Evolutionary conservation across 2,888 invertebrate species (phyloP), one percentile per base, ranked within the genome.

Genomic region (Chironomus riparius): DNA sequence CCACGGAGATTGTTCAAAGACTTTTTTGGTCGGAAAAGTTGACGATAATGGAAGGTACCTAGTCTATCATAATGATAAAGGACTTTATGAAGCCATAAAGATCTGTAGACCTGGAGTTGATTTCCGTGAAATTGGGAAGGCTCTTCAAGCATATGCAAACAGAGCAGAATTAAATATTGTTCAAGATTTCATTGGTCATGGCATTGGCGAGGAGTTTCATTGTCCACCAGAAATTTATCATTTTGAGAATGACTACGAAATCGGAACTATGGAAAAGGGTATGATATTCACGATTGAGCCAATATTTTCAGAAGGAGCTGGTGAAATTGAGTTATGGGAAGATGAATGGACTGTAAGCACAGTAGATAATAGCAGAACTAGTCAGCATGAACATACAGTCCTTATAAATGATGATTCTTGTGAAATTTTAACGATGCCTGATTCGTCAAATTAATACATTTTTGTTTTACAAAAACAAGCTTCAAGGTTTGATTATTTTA

Each of bases 221-320:
- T 95, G 94, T 0, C 91, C 92, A 1, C 98, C 98, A 2, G 92
- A 95, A 81, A 92, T 98, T 80, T 89, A 88, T 79, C 97, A 98
- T 82, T 89, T 89, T 79, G 86, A 85, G 78, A 92, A 92, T 80
- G 81, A 87, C 73, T 86, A 87, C 79, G 87, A 72, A 24, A 28
- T 87, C 0, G 93, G 92, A 0, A 81, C 82, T 70, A 96, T 97
- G 96, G 81, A 87, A 79, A 84, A 91, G 3, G 96, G 95, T n/a
- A 96, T 96, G 93, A 93, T 93, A 0, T 97, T 98, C 81, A 98
- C 97, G 0, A 93, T 98, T 80, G 97, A 98, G 81, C 98, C 98
- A 7, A 90, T 92, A 10, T 81, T 98, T 15, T 89, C 91, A 1
- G 91, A 94, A 79, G 96, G 96, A 0, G 84, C 83, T 0, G 86